Evolutionary conservation across 2,113 vertebrate species (phyloP).

Genomic region (Phodopus roborovskii): DNA sequence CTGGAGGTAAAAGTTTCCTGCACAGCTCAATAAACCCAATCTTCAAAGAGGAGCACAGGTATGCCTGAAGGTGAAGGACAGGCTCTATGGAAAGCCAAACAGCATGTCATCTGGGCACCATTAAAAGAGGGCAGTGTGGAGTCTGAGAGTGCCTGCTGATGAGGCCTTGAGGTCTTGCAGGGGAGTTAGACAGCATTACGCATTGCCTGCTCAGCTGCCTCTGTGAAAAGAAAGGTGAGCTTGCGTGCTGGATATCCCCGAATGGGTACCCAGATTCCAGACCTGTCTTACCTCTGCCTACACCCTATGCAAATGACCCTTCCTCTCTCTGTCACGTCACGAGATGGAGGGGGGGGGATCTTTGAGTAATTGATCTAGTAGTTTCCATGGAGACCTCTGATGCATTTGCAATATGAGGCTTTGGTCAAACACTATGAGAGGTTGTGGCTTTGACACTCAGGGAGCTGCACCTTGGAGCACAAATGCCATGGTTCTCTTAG

Average conservation of each 20-base stretch:
- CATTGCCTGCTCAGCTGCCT: rapidly evolving
- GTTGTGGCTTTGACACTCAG: rapidly evolving
- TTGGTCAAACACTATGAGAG: not conserved
- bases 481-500: not conserved
- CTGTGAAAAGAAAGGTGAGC: too few relatives aligned
- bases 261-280: rapidly evolving
- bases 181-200: not conserved
- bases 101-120: not conserved
- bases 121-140: not conserved
- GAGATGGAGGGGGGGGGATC: too few relatives aligned
- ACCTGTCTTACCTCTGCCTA: not conserved
- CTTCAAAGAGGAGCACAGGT: not conserved
- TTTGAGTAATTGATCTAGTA: not conserved
- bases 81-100: rapidly evolving
- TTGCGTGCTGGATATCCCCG: rapidly evolving
- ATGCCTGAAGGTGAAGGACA: not conserved
- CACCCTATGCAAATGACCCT: not conserved
- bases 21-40: not conserved
- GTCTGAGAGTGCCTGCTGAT: not conserved
- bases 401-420: not conserved
- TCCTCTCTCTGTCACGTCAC: not conserved
- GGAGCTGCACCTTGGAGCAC: too few relatives aligned
- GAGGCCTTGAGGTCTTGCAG: not conserved
- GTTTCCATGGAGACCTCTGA: not conserved
- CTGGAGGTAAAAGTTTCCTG: not conserved